Evolutionary conservation across 1,140 invertebrate genomes (phyloP), one percentile per base, ranked within the genome.

Genomic region (Drosophila subpulchrella): DNA sequence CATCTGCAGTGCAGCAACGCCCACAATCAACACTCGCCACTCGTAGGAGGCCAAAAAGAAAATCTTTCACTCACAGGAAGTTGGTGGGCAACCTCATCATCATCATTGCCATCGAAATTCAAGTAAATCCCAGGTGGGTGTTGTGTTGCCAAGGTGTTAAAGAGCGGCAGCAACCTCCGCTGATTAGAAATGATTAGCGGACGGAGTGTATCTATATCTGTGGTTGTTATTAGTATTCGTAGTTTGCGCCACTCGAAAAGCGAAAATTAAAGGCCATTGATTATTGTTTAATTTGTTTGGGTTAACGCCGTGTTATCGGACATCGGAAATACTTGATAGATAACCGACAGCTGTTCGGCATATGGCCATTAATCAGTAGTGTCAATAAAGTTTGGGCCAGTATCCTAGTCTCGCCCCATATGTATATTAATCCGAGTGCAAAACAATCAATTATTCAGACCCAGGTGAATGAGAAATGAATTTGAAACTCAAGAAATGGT

Each of bases 1-100:
- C 42, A 32, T 50, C 34, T 36, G 10, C 12, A 38, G 6, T 10
- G 39, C 34, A 48, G 74, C 42, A 46, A 74, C 74, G 80, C 54
- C 54, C 51, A 65, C 78, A 65, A 57, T 47, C 73, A 32, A 53
- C 59, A 66, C 73, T 76, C 41, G 75, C 58, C 44, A 46, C 73
- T 76, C 47, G 75, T 67, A 83, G 78, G 60, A 67, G 79, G 46
- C 50, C 59, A 42, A 80, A 80, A 80, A 79, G 81, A 85, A 75
- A 85, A 68, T 79, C 80, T 75, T 78, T 81, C 78, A 77, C 81
- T 74, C 59, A 85, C 81, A 84, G 81, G 81, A 84, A 84, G 81
- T 85, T 66, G 48, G 81, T 84, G 81, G 81, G 81, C 77, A 73
- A 68, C 17, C 65, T 41, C 63, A 48, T 42, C 66, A 55, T 32